These are phyloP conservation scores for Onychostoma macrolepis DNA, from an alignment of 2,113 vertebrate genomes.

Conservation along the genomic window DNA sequence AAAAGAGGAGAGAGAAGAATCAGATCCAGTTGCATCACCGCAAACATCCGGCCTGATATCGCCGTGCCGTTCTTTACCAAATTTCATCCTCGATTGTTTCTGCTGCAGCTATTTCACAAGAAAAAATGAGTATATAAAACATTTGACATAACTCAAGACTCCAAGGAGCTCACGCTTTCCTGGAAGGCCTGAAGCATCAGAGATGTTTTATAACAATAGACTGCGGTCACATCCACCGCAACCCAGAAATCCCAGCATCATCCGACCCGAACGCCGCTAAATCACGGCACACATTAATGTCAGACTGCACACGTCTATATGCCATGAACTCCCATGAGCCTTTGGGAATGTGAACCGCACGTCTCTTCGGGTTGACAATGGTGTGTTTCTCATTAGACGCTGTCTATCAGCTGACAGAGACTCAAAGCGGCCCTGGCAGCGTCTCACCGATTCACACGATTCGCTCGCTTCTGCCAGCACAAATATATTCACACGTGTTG, in stretches of 20 bases:
- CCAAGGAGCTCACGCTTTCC: conserved; percentile 28
- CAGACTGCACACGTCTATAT: not conserved
- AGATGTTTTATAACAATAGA: conserved; percentile 23
- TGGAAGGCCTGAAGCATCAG: not conserved
- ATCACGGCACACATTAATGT: not conserved
- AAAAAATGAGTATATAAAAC: not conserved
- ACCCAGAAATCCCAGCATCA: not conserved
- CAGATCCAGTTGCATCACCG: not conserved
- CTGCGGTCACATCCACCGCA: conserved; percentile 2
- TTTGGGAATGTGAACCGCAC: conserved; percentile 61
- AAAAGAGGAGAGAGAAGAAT: conserved; percentile 15
- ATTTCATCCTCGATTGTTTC: conserved; percentile 37
- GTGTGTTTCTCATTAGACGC: conserved; percentile 70
- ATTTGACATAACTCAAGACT: not conserved
- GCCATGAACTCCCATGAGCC: conserved; percentile 56
- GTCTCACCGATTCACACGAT: not conserved
- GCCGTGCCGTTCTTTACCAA: not conserved
- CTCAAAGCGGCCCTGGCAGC: not conserved
- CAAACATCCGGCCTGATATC: too few species aligned
- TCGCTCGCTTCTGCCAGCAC: not conserved
- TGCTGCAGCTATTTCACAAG: conserved; percentile 31
- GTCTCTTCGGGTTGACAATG: conserved; percentile 40
- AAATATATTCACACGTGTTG: not conserved
- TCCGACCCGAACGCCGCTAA: not conserved
- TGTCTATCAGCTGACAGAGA: conserved; percentile 47